These are phyloP conservation scores for Cremastinae sp. DNA, from an alignment of 2,888 invertebrate species.

Conservation along the genomic window DNA sequence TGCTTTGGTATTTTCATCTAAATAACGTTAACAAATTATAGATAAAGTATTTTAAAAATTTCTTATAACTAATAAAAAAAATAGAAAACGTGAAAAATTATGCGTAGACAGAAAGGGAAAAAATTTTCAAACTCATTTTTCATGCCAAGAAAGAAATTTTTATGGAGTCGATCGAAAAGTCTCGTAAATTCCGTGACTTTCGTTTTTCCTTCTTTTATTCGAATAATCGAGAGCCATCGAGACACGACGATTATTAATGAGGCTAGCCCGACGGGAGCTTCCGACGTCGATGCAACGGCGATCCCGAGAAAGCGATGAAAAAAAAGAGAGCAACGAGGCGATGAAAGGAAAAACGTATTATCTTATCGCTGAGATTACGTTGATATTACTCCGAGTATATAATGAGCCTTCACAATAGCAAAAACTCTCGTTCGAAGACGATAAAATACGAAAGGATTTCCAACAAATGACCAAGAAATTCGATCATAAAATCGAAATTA, in stretches of 20 bases:
- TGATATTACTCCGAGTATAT: background rate
- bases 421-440: background rate
- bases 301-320: constrained; percentile 5
- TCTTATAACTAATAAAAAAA: too few relatives aligned
- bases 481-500: background rate
- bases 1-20: too few relatives aligned
- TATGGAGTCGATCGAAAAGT: background rate
- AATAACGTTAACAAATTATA: too few relatives aligned
- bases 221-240: constrained; percentile 12
- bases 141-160: background rate
- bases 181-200: background rate
- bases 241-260: constrained; percentile 32
- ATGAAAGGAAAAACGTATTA: constrained; percentile 12
- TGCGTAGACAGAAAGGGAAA: too few relatives aligned
- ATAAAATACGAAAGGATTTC: constrained; percentile 11
- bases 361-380: constrained; percentile 34
- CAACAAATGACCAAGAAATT: background rate
- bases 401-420: background rate
- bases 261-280: constrained; percentile 9
- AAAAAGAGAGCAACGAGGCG: background rate
- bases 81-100: too few relatives aligned
- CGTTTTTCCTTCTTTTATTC: background rate
- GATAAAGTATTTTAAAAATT: too few relatives aligned
- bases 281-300: background rate
- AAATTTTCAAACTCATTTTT: too few relatives aligned